Evolutionary conservation across 2,888 invertebrate genomes (phyloP).

Genomic region (Nowickia ferox): DNA sequence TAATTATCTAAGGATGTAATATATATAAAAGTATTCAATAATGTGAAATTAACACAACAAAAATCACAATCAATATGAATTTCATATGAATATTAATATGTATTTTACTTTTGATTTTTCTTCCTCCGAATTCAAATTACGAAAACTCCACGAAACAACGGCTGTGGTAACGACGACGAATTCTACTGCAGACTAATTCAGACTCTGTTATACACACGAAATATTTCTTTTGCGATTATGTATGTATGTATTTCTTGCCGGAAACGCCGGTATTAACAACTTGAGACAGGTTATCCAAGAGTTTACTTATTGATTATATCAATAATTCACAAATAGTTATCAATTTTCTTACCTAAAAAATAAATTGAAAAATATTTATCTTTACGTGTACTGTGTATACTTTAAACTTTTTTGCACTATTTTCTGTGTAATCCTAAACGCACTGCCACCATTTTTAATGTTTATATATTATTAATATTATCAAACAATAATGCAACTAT

Average conservation of each 20-base stretch:
- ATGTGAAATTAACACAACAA: conserved; percentile 21
- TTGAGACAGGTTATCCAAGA: conserved; percentile 9
- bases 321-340: conserved; percentile 28
- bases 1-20: conserved; percentile 37
- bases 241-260: conserved; percentile 20
- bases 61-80: conserved; percentile 1
- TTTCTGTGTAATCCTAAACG: neutral
- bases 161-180: conserved; percentile 41
- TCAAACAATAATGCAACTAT: neutral
- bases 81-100: conserved; percentile 11
- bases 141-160: conserved; percentile 49
- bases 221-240: conserved; percentile 17
- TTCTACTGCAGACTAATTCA: conserved; percentile 29
- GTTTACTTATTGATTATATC: conserved; percentile 17
- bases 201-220: conserved; percentile 68
- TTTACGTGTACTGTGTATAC: neutral
- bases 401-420: neutral
- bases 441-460: conserved; percentile 52
- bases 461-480: neutral
- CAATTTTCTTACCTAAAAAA: conserved; percentile 34
- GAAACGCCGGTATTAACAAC: conserved; percentile 39
- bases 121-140: conserved; percentile 31
- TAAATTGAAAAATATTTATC: neutral
- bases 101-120: conserved; percentile 57
- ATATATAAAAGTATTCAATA: conserved; percentile 21